Evolutionary conservation across 2,797 vertebrate species (phyloP), one percentile per base, ranked within the genome.

Genomic region (Aulostomus chinensis): DNA sequence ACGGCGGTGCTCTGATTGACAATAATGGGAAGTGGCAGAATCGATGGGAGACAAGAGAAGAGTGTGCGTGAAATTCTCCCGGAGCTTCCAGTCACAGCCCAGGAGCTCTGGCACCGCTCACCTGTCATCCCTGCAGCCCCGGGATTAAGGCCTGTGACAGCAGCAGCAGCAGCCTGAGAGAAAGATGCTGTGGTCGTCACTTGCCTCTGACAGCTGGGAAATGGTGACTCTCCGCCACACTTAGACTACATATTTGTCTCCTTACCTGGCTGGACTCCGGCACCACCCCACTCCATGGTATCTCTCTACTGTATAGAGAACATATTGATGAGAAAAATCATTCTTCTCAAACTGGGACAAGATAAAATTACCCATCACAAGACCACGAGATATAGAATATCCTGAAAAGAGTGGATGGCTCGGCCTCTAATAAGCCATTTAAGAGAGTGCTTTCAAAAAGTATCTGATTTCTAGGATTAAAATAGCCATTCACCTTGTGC

Each of bases 1-100:
- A 85, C 69, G 50, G 45, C 37, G 70, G 66, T 9, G 57, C 78
- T 46, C 81, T 91, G 88, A 91, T 89, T 92, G 89, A 91, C 85
- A 88, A 86, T 91, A 91, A 92, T 90, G 78, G 86, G 80, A 90
- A 91, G 83, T 91, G 90, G 87, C 90, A 92, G 89, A 86, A 88
- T 90, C 84, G 81, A 90, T 89, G 79, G 78, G 73, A 84, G 83
- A 88, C 87, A 89, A 89, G 83, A 83, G 84, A 84, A 77, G 65
- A 68, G 76, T 68, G 71, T 52, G 64, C 32, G 68, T 67, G 71
- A 78, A 87, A 84, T 84, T 77, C 82, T 85, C 80, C 68, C 18
- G 41, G 66, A 86, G 83, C 78, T 80, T 72, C 81, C 58, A 79
- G 86, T 84, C 85, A 86, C 89, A 85, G 84, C 76, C 70, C 85